Evolutionary conservation across 1,140 invertebrate genomes (phyloP).

Genomic region (Mylabris phalerata): DNA sequence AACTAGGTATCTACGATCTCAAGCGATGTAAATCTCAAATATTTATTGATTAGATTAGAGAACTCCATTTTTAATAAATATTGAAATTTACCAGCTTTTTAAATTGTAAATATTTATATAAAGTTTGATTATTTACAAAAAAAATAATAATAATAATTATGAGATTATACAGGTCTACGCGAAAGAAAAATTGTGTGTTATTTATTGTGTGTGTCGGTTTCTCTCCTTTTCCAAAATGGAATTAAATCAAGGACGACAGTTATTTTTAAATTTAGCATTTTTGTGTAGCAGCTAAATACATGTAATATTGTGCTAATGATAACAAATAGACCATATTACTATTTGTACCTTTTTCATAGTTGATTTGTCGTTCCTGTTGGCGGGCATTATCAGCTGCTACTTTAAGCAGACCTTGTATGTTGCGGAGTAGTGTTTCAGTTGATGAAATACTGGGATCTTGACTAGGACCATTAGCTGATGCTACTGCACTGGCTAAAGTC

Average conservation of each 20-base stretch:
- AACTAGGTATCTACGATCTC: not conserved
- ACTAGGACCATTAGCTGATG: slow-evolving; percentile 42
- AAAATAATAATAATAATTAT: too few relatives aligned
- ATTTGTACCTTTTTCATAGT: slow-evolving; percentile 88
- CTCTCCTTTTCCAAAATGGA: too few relatives aligned
- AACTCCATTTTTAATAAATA: too few relatives aligned
- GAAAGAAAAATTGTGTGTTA: too few relatives aligned
- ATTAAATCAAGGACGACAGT: not conserved
- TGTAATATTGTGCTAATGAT: slow-evolving; percentile 42
- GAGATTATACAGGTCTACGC: too few relatives aligned
- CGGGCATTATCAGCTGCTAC: slow-evolving; percentile 92
- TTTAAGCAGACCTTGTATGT: slow-evolving; percentile 91
- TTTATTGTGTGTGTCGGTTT: too few relatives aligned
- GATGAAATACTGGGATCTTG: slow-evolving; percentile 62
- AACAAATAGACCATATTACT: slow-evolving; percentile 44
- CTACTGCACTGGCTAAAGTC: slow-evolving; percentile 52
- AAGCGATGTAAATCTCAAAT: too few relatives aligned
- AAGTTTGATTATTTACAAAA: too few relatives aligned
- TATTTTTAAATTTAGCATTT: slow-evolving; percentile 33
- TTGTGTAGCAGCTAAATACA: slow-evolving; percentile 42
- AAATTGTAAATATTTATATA: too few relatives aligned
- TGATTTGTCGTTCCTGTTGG: slow-evolving; percentile 90
- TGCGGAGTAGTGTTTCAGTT: slow-evolving; percentile 86
- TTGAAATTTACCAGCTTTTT: too few relatives aligned
- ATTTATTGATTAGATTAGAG: too few relatives aligned